These are phyloP conservation scores for Himalopsyche kuldschensis DNA, from an alignment of 2,888 invertebrate genomes.

Conservation along the genomic window DNA sequence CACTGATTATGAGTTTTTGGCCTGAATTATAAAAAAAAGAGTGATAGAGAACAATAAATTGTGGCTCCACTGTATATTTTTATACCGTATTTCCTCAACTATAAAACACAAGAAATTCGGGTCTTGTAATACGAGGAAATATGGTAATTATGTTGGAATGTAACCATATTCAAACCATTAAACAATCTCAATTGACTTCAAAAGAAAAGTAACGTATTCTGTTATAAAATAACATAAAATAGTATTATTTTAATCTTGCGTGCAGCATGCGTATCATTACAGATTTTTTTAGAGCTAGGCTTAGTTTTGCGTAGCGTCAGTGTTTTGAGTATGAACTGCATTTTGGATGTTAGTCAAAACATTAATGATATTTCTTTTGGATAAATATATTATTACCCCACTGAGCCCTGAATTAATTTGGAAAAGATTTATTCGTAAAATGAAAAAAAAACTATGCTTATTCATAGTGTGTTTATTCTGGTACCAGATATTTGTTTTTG, in stretches of 20 bases:
- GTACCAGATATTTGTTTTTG: too few relatives aligned
- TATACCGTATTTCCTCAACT: too few relatives aligned
- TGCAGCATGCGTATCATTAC: background rate
- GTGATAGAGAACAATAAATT: too few relatives aligned
- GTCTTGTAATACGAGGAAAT: too few relatives aligned
- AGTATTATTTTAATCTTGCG: background rate
- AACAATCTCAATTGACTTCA: background rate
- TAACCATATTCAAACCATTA: background rate
- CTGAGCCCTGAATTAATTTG: too few relatives aligned
- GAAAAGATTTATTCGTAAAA: too few relatives aligned
- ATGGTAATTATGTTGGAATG: background rate
- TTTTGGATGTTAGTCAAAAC: background rate
- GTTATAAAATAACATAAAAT: background rate
- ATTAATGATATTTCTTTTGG: background rate
- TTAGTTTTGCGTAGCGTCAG: background rate
- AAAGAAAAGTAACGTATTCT: background rate
- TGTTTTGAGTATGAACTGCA: background rate
- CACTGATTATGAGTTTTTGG: too few relatives aligned
- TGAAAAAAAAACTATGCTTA: too few relatives aligned
- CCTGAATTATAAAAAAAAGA: too few relatives aligned
- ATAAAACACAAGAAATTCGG: too few relatives aligned
- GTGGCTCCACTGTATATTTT: too few relatives aligned
- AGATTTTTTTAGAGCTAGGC: background rate
- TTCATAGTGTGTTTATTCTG: too few relatives aligned
- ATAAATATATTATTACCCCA: background rate